Base-by-base conservation (phyloP, 2,797 vertebrate genomes). In the Onychomys leucogaster region DNA sequence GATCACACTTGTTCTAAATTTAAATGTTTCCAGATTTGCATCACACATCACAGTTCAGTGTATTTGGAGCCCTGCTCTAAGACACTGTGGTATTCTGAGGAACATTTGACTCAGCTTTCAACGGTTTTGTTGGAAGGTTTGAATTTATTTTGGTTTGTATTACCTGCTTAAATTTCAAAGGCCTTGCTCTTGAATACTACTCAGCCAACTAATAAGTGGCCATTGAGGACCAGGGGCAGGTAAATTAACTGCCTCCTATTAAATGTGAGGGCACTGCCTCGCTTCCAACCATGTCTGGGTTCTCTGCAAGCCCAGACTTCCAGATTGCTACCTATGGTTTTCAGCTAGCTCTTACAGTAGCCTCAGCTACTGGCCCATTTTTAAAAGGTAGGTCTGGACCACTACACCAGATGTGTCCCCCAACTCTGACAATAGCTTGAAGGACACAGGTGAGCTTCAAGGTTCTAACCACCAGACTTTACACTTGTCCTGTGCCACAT, bases 1-100 rank as follows among this genome's bases (percentile, higher is more conserved):
- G 78, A 84, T 65, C 87, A 67, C 87, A 67, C 59, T 52, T 9
- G 0, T 83, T 91, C 93, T 96, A 69, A 95, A 96, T 91, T 96
- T 97, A 96, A 89, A 71, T 14, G 1, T 65, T 61, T 34, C 78
- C 78, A 94, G 82, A 69, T 88, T 94, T 84, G 49, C 81, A 41
- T 83, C 61, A 61, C 55, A 55, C 80, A 69, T 96, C 67, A 83
- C 71, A 73, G 91, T 27, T 13, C 57, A 69, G 69, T 34, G 16
- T 77, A 80, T 90, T 83, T 77, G n/a, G 12, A 65, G 59, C 27
- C 9, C 81, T 85, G 32, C 71, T 96, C 25, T 10, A 84, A 94
- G 95, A 76, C 61, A 55, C 11, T 41, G 41, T 21, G 69, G 0
- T 41, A 41, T 81, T 89, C 69, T 4, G 0, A 43, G 77, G 37